Base-by-base conservation (phyloP, 2,797 vertebrate species). In the Parauchenoglanis ngamensis region DNA sequence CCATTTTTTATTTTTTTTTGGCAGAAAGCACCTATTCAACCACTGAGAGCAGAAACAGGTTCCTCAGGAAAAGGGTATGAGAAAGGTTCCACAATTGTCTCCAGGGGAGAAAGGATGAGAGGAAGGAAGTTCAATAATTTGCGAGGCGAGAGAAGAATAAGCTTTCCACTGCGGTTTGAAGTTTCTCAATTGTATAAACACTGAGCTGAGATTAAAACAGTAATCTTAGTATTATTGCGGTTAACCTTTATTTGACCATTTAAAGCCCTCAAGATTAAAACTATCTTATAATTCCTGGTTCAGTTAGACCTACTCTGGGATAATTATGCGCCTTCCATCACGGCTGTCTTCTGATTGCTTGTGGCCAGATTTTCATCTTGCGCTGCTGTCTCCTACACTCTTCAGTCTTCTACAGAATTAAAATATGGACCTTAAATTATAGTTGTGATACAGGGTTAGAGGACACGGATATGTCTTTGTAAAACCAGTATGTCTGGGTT, bases 141-240 rank as follows among this genome's bases (percentile, higher is more conserved):
- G 31, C 40, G 31, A 77, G 10, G 46, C 28, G 40, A 46, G 21
- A 54, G 25, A 83, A 76, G 49, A 83, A 76, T 44, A 83, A 35
- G 23, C 25, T 52, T 59, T 13, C 12, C 52, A 52, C 17, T n/a
- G 19, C 44, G 75, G 67, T 70, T 19, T 59, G 15, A 88, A 78
- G 25, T 88, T 85, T 77, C 68, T 86, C 61, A 12, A 77, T 85
- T 76, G 85, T 56, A 61, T 0, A 49, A 78, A 28, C 88, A 87
- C 76, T 28, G 7, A 86, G 86, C 75, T 75, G 76, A 70, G 86
- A 89, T 83, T 87, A 86, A 88, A 89, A 86, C 78, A 88, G 72
- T 82, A 75, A 88, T 83, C 23, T 59, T 80, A 25, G 44, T 59
- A 12, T 79, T 40, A 15, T 46, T 81, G 79, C 65, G 49, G 25